phyloP scores from a whole-genome alignment of 2,797 vertebrate species.

The Xyrichtys novacula region DNA sequence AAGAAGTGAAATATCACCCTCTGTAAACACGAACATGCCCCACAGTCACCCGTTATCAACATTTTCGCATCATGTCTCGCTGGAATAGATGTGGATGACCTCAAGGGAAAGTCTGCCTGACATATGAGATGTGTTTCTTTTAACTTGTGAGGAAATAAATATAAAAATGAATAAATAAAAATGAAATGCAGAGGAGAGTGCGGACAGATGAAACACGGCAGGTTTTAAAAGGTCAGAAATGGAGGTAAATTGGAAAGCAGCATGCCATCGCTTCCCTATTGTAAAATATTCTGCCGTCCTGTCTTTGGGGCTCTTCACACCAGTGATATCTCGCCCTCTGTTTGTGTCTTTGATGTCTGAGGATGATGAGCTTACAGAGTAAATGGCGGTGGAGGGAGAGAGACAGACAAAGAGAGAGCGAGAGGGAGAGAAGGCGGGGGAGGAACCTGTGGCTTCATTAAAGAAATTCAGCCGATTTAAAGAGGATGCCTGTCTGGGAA shows the following conservation, averaged over 20 bases:
- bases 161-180: conserved; percentile 20
- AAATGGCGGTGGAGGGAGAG: conserved; percentile 42
- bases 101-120: conserved; percentile 8
- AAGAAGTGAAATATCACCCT: conserved; percentile 4
- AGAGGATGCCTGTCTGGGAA: conserved; percentile 2
- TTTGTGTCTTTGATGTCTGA: conserved; percentile 70
- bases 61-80: conserved; percentile 19
- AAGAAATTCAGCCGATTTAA: conserved; percentile 29
- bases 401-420: background rate
- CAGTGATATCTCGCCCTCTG: conserved; percentile 54
- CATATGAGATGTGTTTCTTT: conserved; percentile 26
- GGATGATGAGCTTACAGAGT: conserved; percentile 60
- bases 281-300: conserved; percentile 57
- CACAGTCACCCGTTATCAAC: conserved; percentile 32
- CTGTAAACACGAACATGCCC: conserved; percentile 7
- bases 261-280: conserved; percentile 23
- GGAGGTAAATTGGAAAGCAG: conserved; percentile 64
- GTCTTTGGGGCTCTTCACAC: conserved; percentile 63
- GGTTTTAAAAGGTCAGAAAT: conserved; percentile 64
- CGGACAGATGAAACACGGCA: conserved; percentile 47
- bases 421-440: conserved; percentile 3
- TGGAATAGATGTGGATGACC: conserved; percentile 33
- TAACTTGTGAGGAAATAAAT: conserved; percentile 25
- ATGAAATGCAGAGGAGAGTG: conserved; percentile 18
- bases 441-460: conserved; percentile 53